phyloP scores from a whole-genome alignment of 2,797 vertebrate species.

The Smutsia gigantea region DNA sequence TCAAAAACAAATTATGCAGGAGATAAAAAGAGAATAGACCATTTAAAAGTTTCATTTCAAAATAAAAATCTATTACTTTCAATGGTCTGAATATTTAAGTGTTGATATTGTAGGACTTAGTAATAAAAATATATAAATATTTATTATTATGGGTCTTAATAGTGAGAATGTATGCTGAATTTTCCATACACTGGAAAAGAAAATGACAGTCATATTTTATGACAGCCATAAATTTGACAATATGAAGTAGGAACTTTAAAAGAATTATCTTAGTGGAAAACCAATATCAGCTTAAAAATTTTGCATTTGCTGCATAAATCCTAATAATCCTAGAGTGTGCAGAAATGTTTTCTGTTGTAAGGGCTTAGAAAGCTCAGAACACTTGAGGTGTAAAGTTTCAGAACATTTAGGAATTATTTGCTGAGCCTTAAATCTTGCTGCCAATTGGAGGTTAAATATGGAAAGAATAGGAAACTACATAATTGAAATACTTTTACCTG shows the following conservation, averaged over 20 bases:
- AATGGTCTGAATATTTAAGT: slow-evolving; percentile 52
- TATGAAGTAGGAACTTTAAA: slow-evolving; percentile 51
- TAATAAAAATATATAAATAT: slow-evolving; percentile 66
- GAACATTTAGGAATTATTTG: slow-evolving; percentile 38
- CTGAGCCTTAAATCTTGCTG: slow-evolving; percentile 27
- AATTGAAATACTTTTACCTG: not conserved
- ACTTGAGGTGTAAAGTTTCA: not conserved
- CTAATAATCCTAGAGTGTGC: not conserved
- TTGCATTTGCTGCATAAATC: not conserved
- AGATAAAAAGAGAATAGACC: slow-evolving; percentile 38
- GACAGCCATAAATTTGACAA: slow-evolving; percentile 58
- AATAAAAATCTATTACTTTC: slow-evolving; percentile 43
- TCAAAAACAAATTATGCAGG: slow-evolving; percentile 25
- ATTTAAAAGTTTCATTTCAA: slow-evolving; percentile 41
- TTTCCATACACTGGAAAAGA: slow-evolving; percentile 41
- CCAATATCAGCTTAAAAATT: not conserved
- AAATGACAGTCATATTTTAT: slow-evolving; percentile 16
- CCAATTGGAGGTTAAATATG: slow-evolving; percentile 12
- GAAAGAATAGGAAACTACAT: slow-evolving; percentile 2
- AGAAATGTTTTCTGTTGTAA: not conserved
- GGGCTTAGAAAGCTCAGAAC: not conserved
- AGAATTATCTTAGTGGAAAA: slow-evolving; percentile 24
- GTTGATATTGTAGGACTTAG: slow-evolving; percentile 34
- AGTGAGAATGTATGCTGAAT: slow-evolving; percentile 70
- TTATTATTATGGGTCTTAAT: slow-evolving; percentile 55